Percentiles rank a stretch among this genome's conserved stretches.
phyloP scores from a whole-genome alignment of 2,797 vertebrate genomes.

The Podarcis lilfordi region DNA sequence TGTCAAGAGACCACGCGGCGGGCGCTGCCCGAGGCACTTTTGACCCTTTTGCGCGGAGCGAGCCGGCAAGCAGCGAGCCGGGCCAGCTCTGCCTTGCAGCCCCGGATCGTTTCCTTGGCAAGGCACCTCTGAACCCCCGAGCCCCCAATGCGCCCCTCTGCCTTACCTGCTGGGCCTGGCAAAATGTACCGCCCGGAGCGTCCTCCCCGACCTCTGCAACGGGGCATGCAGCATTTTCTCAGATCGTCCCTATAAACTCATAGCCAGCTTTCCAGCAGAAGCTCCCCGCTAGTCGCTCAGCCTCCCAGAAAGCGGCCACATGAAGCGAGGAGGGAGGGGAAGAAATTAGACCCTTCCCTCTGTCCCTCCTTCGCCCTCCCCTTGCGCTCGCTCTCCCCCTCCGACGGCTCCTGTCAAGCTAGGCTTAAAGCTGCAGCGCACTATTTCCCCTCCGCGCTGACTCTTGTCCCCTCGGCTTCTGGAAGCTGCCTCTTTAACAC shows the following conservation, averaged over 20 bases:
- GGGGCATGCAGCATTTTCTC: constrained; percentile 69
- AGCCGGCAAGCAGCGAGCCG: background rate
- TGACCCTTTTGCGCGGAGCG: background rate
- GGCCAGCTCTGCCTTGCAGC: background rate
- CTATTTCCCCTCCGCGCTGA: constrained; percentile 44
- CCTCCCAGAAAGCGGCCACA: constrained; percentile 28
- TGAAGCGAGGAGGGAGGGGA: constrained; percentile 42
- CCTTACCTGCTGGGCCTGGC: constrained; percentile 67
- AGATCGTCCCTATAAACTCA: background rate
- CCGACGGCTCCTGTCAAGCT: constrained; percentile 49
- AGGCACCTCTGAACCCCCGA: background rate
- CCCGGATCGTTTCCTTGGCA: too few species aligned
- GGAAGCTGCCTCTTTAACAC: constrained; percentile 70
- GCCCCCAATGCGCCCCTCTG: background rate
- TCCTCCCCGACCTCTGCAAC: constrained; percentile 58
- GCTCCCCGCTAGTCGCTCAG: constrained; percentile 6
- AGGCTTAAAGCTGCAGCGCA: constrained; percentile 69
- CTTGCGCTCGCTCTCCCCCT: constrained; percentile 27
- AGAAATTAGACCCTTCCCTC: constrained; percentile 28
- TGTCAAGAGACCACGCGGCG: background rate
- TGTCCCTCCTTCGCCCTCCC: constrained; percentile 24
- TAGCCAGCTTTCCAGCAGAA: background rate
- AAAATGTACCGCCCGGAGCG: constrained; percentile 42
- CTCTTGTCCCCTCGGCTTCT: constrained; percentile 38
- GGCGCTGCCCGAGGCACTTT: background rate